A percentile compares a stretch with the other conserved stretches of the same genome.
These are phyloP conservation scores for Nebria brevicollis DNA, from an alignment of 2,888 invertebrate species.

Conservation along the genomic window DNA sequence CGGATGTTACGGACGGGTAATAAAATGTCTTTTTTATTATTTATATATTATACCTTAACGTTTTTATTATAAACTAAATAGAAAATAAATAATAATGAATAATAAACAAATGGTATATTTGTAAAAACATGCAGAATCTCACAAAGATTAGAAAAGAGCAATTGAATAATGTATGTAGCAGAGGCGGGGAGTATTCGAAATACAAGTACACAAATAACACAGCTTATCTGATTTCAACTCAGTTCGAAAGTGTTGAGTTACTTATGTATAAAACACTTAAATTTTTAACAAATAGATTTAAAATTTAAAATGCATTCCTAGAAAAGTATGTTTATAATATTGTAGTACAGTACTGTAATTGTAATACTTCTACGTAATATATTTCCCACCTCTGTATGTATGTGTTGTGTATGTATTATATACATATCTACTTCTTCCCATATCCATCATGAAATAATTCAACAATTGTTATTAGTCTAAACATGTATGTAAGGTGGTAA, in stretches of 20 bases:
- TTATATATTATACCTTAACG: not conserved
- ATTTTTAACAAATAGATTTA: too few species aligned
- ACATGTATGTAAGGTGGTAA: not conserved
- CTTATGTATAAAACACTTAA: too few species aligned
- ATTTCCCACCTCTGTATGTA: too few species aligned
- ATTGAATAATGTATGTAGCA: not conserved
- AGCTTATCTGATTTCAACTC: too few species aligned
- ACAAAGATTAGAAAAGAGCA: not conserved
- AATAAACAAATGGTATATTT: not conserved
- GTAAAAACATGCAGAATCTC: not conserved
- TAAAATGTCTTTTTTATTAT: not conserved
- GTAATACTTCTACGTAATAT: too few species aligned
- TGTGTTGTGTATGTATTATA: too few species aligned
- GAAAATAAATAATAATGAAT: not conserved
- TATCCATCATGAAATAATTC: not conserved
- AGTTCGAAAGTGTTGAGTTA: too few species aligned
- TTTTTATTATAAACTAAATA: constrained; percentile 18
- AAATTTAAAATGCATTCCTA: too few species aligned
- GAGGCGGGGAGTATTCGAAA: too few species aligned
- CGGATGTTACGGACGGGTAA: constrained; percentile 39
- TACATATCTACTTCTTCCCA: not conserved
- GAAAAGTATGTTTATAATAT: too few species aligned
- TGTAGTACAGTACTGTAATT: too few species aligned
- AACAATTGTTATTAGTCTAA: not conserved
- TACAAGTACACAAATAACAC: too few species aligned